Conservation (phyloP, 2,797 vertebrate species). For the Pempheris klunzingeri region DNA sequence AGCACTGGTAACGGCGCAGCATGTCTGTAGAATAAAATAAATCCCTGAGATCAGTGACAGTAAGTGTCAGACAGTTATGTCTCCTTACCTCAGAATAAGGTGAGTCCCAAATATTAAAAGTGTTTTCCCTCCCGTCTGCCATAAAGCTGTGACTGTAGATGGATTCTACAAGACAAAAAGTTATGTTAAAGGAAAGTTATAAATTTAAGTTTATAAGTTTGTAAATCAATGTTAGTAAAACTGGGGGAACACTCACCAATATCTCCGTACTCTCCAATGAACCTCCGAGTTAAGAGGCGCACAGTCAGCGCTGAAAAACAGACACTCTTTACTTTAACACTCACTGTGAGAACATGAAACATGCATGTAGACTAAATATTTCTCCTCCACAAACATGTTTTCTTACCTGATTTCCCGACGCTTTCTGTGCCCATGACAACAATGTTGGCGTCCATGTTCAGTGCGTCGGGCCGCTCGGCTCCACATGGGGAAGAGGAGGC, state of each 20-base stretch:
- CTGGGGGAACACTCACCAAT: constrained; percentile 83
- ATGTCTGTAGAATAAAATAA: not conserved
- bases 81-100: constrained; percentile 86
- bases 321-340: not conserved
- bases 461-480: constrained; percentile 2
- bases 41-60: not conserved
- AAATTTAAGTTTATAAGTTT: too few relatives aligned
- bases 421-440: constrained; percentile 88
- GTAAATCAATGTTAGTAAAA: not conserved
- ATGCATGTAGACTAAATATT: rapidly evolving
- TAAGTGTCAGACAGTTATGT: not conserved
- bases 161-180: constrained; percentile 82
- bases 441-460: constrained; percentile 87
- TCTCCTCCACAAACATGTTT: not conserved
- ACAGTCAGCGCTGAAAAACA: constrained; percentile 88
- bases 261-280: constrained; percentile 93
- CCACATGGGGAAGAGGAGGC: constrained; percentile 29
- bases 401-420: constrained; percentile 91
- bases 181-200: not conserved
- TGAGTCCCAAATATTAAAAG: constrained; percentile 91
- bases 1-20: not conserved
- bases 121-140: constrained; percentile 87
- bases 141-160: constrained; percentile 89
- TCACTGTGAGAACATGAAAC: not conserved
- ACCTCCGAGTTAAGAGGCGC: constrained; percentile 91